Base-by-base conservation (phyloP, 2,888 invertebrate genomes). In the Lasius fuliginosus region DNA sequence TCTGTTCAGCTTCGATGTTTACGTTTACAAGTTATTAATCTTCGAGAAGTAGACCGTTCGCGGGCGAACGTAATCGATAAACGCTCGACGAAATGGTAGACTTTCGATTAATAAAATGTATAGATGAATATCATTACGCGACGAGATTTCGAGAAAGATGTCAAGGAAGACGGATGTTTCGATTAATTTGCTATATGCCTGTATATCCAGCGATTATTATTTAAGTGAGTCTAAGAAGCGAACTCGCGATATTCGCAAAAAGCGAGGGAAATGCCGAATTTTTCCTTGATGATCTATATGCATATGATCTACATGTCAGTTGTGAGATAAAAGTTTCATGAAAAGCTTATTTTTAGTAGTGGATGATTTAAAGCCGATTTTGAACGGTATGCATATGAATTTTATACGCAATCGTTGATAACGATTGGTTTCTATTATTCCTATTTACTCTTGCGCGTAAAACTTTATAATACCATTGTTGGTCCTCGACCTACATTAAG, bases 81-180 rank as follows among this genome's bases (percentile, higher is more conserved):
- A 33, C 60, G 65, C 60, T 71, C 36, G 56, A 11, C 23, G 8
- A 53, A 58, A 73, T 40, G 23, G 58, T 83, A 68, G 68, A 79
- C 18, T 84, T 85, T 85, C 85, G 68, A 85, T 85, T 85, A 79
- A 84, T 85, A 74, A 85, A 79, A 56, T 40, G 8, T 75, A 53
- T 83, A 56, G 33, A 58, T n/a, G 3, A n/a, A 64, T 27, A 11
- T 64, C 27, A 12, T 46, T 64, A 30, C 30, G 60, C 12, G n/a
- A 42, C 9, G 30, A 53, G 49, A n/a, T 53, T 53, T 30, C 15
- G 30, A 30, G 15, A 18, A 64, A 64, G 11, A 33, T 30, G 42
- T 46, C 64, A 11, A 53, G 56, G 18, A 49, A 15, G 46, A 49
- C n/a, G 23, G 33, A 18, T 36, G 49, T 60, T 82, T 62, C 67